Base-by-base conservation (phyloP, 2,113 vertebrate genomes). In the Poicephalus meyeri region DNA sequence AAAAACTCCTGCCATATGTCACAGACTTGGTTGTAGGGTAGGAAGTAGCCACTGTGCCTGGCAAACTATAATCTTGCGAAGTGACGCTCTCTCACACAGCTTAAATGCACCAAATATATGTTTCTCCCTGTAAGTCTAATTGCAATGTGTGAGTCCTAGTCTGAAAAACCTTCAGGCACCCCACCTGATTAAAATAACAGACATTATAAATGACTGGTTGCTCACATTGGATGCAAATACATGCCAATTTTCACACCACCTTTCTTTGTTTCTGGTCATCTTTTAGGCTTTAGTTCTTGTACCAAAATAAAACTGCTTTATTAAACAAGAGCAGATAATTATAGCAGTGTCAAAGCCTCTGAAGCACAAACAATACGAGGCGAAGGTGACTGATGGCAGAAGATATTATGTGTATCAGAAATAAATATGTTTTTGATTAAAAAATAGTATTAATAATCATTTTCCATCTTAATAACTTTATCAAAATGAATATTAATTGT, bases 381-480 rank as follows among this genome's bases (percentile, higher is more conserved):
- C 86, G 83, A 78, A 83, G 47, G 86, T 84, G 68, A 25, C 52
- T 80, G 72, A 66, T 55, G 26, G 44, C 61, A 89, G 61, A 76
- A 89, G 44, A 37, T n/a, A 63, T 52, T 72, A 33, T 5, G 25
- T 72, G 11, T 16, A 25, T 65, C 37, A 84, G 61, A 94, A 94
- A 76, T 49, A 85, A 76, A 73, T 69, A 52, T 7, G 7, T 19
- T 71, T 37, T 81, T 81, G 53, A 76, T 69, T 69, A 55, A 41
- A 50, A 42, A 63, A 18, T 42, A 31, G 19, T 46, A 68, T 78
- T 47, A 29, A 61, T 74, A 68, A 56, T 10, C 4, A 60, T 76
- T 93, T 91, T 80, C 84, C 35, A 68, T 68, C 47, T 79, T 64
- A 93, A 72, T 85, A 63, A 64, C 8, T 77, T 92, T 35, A 68